Evolutionary conservation across 2,797 vertebrate genomes (phyloP), one percentile per base, ranked within the genome.

Genomic region (Pachyuromys duprasi): DNA sequence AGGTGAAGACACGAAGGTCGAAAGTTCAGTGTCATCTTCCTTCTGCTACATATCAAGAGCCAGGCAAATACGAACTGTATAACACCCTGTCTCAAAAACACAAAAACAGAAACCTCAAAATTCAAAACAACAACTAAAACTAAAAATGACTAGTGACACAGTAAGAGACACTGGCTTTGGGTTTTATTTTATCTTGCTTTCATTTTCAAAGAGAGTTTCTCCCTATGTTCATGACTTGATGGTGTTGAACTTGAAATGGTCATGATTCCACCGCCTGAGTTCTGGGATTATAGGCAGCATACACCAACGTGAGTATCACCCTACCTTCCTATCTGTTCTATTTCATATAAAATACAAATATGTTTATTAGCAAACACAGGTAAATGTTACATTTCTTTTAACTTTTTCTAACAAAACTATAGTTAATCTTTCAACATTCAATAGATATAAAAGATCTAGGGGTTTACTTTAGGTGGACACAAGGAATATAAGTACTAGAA

Each of bases 351-450:
- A 92, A 31, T 72, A 18, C 65, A 96, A 83, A 65, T 62, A 24
- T 95, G 24, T 62, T 94, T 31, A 18, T 53, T 17, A 76, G 53
- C 2, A 90, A 91, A 92, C 53, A 65, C 20, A 0, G 17, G 1
- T 39, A 28, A 88, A 81, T 86, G 53, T 78, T 63, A 45, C 11
- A 88, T 28, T 92, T 92, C 69, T 36, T 4, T 62, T 26, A 80
- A 28, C 74, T 89, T 63, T 95, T 95, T 63, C 76, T 87, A 83
- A 67, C 55, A 75, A 91, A 89, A 93, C 5, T 0, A 20, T 91
- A 67, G 28, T 63, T 69, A 84, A 91, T 36, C 42, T 26, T 49
- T 82, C 8, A 94, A 22, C 42, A 83, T 3, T 63, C 33, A 55
- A 60, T 63, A 62, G 26, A 26, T 84, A 84, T 14, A 42, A 94